These are phyloP conservation scores for Prostheceraeus crozeri DNA, from an alignment of 2,888 invertebrate genomes.

Conservation along the genomic window DNA sequence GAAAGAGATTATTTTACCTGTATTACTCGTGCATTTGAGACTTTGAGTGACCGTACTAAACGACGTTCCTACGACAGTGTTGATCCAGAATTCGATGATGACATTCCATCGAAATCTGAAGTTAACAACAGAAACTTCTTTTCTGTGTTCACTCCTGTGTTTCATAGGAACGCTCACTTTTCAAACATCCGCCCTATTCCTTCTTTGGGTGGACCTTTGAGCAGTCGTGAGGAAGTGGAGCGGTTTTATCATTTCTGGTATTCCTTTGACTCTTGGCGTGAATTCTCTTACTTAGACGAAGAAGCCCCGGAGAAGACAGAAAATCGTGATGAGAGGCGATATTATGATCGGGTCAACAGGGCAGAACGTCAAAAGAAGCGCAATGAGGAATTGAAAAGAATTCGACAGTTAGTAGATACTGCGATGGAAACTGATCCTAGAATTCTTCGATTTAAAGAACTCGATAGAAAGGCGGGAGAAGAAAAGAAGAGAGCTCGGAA, in stretches of 20 bases:
- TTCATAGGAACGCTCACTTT: conserved; percentile 67
- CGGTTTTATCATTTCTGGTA: conserved; percentile 90
- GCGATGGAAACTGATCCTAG: conserved; percentile 89
- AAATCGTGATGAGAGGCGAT: conserved; percentile 79
- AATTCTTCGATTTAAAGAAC: conserved; percentile 76
- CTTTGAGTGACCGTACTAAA: conserved; percentile 70
- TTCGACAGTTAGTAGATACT: conserved; percentile 80
- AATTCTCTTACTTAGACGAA: conserved; percentile 95
- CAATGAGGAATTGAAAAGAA: conserved; percentile 89
- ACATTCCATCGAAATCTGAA: conserved; percentile 64
- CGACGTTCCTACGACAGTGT: conserved; percentile 89
- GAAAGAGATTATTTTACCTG: conserved; percentile 86
- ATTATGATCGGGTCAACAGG: conserved; percentile 98
- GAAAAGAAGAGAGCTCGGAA: conserved; percentile 83
- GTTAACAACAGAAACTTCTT: conserved; percentile 67
- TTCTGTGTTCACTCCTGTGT: conserved; percentile 58
- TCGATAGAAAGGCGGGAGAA: conserved; percentile 71
- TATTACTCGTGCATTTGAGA: conserved; percentile 93
- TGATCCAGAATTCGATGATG: conserved; percentile 85
- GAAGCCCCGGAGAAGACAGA: conserved; percentile 81
- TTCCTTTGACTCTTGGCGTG: conserved; percentile 95
- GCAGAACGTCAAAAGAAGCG: conserved; percentile 80
- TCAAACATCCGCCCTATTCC: conserved; percentile 80
- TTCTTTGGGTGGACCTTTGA: conserved; percentile 68
- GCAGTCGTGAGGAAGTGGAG: conserved; percentile 76